Percentiles rank a stretch among this genome's conserved stretches.
phyloP scores from a whole-genome alignment of 2,797 vertebrate species.

The Lepilemur septentrionalis region DNA sequence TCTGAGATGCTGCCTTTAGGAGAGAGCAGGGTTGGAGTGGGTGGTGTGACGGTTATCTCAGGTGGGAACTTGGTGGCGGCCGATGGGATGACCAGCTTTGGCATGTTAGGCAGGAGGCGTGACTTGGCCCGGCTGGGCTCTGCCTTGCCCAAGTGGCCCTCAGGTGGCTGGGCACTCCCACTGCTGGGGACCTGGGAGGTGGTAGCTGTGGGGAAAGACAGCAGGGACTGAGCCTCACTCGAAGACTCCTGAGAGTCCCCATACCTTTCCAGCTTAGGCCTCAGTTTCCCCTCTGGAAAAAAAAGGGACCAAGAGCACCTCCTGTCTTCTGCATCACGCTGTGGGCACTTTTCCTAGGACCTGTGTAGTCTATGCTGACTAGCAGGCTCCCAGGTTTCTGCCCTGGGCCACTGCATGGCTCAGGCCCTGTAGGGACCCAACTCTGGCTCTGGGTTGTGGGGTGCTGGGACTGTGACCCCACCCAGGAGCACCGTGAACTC shows the following conservation, averaged over 20 bases:
- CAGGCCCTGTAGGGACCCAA: not conserved
- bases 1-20: conserved; percentile 99
- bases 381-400: not conserved
- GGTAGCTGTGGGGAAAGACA: conserved; percentile 75
- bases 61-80: conserved; percentile 96
- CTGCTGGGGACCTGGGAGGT: conserved; percentile 85
- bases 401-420: not conserved
- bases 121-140: conserved; percentile 92
- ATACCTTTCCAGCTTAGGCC: not conserved
- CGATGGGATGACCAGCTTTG: conserved; percentile 98
- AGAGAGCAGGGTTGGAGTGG: conserved; percentile 97
- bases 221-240: not conserved
- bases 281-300: not conserved
- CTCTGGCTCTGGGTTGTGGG: not conserved
- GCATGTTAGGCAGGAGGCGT: conserved; percentile 93
- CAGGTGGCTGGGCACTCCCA: conserved; percentile 83
- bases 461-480: not conserved
- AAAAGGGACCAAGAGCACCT: not conserved
- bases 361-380: not conserved
- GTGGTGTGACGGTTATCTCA: conserved; percentile 98
- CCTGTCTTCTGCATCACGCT: not conserved
- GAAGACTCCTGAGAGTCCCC: not conserved
- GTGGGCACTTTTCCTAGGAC: not conserved
- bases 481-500: too few relatives aligned
- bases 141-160: conserved; percentile 86